These are phyloP conservation scores for Zaprionus tsacasi DNA, from an alignment of 1,140 invertebrate species.

Conservation along the genomic window DNA sequence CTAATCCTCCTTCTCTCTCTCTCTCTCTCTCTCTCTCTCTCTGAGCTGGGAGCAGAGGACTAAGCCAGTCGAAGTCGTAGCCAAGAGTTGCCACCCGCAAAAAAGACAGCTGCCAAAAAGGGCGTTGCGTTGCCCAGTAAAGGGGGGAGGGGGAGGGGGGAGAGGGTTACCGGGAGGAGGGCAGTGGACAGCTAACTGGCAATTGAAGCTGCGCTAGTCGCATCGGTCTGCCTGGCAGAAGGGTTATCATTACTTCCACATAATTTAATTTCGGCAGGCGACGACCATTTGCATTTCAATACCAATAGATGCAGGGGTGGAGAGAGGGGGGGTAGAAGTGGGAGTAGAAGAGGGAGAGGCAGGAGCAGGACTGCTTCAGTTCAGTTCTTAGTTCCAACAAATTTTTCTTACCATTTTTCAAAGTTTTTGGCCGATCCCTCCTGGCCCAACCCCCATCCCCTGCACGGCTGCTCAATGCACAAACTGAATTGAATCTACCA, in stretches of 20 bases:
- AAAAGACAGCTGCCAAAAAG: slow-evolving; percentile 75
- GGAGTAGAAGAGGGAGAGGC: background rate
- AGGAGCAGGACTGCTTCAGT: background rate
- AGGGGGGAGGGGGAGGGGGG: slow-evolving; percentile 20
- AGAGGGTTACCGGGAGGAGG: background rate
- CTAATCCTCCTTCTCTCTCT: slow-evolving; percentile 3
- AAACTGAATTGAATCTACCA: slow-evolving; percentile 80
- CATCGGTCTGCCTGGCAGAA: slow-evolving; percentile 57
- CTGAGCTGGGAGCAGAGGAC: slow-evolving; percentile 10
- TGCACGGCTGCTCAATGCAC: slow-evolving; percentile 68
- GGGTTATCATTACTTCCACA: slow-evolving; percentile 84
- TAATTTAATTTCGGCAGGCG: slow-evolving; percentile 82
- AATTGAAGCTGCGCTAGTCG: slow-evolving; percentile 52
- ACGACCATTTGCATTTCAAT: slow-evolving; percentile 82
- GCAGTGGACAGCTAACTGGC: slow-evolving; percentile 26
- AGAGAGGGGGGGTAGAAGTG: background rate
- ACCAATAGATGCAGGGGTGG: slow-evolving; percentile 52
- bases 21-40: background rate
- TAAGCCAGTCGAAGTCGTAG: slow-evolving; percentile 21
- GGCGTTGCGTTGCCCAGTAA: slow-evolving; percentile 76
- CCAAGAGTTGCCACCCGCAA: slow-evolving; percentile 10
- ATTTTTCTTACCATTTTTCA: slow-evolving; percentile 66
- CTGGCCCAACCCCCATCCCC: background rate
- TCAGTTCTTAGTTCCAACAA: slow-evolving; percentile 35
- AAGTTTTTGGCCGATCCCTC: slow-evolving; percentile 61